phyloP scores from a whole-genome alignment of 2,888 invertebrate genomes.

The Sussaba pulchella region DNA sequence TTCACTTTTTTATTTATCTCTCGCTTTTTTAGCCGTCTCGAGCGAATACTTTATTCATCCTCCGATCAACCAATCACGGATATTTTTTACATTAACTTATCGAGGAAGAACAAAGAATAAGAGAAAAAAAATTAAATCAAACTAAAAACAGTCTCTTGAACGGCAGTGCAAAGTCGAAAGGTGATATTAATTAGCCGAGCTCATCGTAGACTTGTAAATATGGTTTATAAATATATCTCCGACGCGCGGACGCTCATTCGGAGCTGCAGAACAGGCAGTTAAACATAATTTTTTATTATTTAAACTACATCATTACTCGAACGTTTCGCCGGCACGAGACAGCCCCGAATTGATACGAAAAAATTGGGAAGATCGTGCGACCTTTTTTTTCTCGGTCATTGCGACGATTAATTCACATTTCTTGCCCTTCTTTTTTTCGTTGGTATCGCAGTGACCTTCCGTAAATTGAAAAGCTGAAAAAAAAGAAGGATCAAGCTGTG shows the following conservation, averaged over 20 bases:
- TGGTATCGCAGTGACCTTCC: conserved; percentile 5
- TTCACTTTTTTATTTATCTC: conserved; percentile 43
- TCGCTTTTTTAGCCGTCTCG: conserved; percentile 32
- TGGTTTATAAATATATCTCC: conserved; percentile 49
- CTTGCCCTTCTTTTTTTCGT: conserved; percentile 28
- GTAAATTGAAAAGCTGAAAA: not conserved
- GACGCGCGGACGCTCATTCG: conserved; percentile 71
- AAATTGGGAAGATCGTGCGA: not conserved
- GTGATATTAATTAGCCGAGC: conserved; percentile 57
- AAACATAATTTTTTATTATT: conserved; percentile 48
- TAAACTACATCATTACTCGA: not conserved
- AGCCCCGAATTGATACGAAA: not conserved
- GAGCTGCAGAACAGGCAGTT: conserved; percentile 70
- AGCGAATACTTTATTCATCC: conserved; percentile 48
- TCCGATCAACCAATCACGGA: conserved; percentile 48
- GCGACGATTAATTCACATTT: not conserved
- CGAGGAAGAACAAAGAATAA: conserved; percentile 22
- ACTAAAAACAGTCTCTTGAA: conserved; percentile 9
- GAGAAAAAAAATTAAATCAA: conserved; percentile 7
- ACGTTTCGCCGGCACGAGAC: not conserved
- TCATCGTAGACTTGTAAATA: conserved; percentile 52
- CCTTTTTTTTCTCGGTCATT: not conserved
- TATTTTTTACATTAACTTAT: conserved; percentile 43
- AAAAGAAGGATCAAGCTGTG: not conserved
- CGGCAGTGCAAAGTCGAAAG: conserved; percentile 11